These are phyloP conservation scores for Pelagia noctiluca DNA, from an alignment of 30 jellyfish, hydroid and myxozoan species.

Conservation along the genomic window DNA sequence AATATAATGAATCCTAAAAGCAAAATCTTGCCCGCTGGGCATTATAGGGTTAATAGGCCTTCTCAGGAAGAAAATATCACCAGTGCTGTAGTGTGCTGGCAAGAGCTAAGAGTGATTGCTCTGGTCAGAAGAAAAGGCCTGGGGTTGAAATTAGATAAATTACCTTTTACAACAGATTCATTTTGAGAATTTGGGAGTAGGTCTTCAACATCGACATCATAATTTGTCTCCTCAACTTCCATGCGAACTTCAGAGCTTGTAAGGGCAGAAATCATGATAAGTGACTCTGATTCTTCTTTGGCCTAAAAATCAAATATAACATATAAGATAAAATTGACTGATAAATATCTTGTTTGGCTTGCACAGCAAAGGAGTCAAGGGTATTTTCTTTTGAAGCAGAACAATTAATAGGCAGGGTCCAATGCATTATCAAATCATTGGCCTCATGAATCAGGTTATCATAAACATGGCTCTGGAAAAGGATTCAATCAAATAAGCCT, in stretches of 20 bases:
- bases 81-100: not conserved
- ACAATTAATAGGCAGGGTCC: not conserved
- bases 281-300: conserved; percentile 45
- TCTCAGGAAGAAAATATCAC: too few species aligned
- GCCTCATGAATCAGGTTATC: too few species aligned
- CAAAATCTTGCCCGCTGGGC: too few species aligned
- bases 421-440: too few species aligned
- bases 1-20: too few species aligned
- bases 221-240: conserved; percentile 57
- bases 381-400: not conserved
- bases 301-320: conserved; percentile 25
- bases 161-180: conserved; percentile 4
- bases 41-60: too few species aligned
- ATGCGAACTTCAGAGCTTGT: conserved; percentile 59
- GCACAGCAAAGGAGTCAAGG: too few species aligned
- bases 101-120: not conserved
- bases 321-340: too few species aligned
- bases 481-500: too few species aligned
- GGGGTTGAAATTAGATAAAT: not conserved
- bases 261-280: conserved; percentile 55
- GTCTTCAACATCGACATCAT: conserved; percentile 58
- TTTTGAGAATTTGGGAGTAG: not conserved
- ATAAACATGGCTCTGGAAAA: too few species aligned
- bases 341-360: too few species aligned
- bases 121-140: not conserved